phyloP scores from a whole-genome alignment of 2,888 invertebrate species.

The Brachyptera putata region DNA sequence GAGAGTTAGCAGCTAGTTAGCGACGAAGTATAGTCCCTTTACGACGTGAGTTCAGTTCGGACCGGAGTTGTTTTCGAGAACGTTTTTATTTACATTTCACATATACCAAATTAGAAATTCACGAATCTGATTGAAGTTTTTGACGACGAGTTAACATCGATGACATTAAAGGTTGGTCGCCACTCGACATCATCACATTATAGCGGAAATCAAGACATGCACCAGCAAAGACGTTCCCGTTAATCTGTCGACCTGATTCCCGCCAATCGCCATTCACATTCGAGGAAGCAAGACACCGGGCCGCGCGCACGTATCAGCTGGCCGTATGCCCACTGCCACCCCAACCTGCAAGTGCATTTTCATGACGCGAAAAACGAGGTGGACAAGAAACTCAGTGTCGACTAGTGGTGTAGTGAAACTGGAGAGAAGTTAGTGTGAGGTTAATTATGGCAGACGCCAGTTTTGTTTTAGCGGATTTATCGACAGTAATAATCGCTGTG shows the following conservation, averaged over 20 bases:
- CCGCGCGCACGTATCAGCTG: conserved; percentile 17
- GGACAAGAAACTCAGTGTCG: too few species aligned
- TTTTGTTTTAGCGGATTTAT: conserved; percentile 26
- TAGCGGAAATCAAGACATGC: conserved; percentile 13
- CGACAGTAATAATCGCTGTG: conserved; percentile 31
- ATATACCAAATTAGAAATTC: background rate
- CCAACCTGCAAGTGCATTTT: conserved; percentile 10
- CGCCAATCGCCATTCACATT: conserved; percentile 13
- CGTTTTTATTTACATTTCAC: too few species aligned
- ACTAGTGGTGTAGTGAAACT: background rate
- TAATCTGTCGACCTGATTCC: conserved; percentile 12
- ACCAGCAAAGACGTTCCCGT: conserved; percentile 9
- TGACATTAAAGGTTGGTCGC: background rate
- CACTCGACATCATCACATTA: too few species aligned
- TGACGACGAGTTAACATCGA: background rate
- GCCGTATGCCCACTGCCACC: conserved; percentile 9
- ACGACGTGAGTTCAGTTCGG: too few species aligned
- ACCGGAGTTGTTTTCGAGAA: too few species aligned
- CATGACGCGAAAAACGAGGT: too few species aligned
- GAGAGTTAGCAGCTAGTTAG: background rate
- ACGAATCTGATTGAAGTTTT: background rate
- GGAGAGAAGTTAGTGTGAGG: background rate
- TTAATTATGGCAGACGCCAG: conserved; percentile 31
- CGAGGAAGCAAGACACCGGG: conserved; percentile 10
- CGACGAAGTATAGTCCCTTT: too few species aligned